A percentile compares a stretch with the other conserved stretches of the same genome.
Evolutionary conservation across 2,113 vertebrate species (phyloP).

Genomic region (Phodopus roborovskii): DNA sequence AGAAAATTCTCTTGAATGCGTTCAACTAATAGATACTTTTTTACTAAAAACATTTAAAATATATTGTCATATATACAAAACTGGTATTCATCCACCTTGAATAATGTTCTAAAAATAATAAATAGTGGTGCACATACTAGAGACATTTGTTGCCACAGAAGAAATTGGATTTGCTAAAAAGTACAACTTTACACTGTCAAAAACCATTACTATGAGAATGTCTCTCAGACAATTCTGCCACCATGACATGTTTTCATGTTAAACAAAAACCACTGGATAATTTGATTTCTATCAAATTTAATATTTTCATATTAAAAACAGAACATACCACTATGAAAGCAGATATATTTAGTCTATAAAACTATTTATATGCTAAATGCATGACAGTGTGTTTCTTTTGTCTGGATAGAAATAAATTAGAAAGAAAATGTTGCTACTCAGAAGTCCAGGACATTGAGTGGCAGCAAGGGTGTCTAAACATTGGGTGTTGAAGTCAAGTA

Average conservation of each 20-base stretch:
- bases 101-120: not conserved
- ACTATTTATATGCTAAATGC: not conserved
- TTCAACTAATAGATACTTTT: not conserved
- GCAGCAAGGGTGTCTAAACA: not conserved
- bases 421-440: not conserved
- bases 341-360: not conserved
- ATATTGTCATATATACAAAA: not conserved
- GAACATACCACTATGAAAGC: not conserved
- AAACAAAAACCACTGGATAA: not conserved
- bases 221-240: not conserved
- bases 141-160: not conserved
- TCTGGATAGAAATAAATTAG: slow-evolving; percentile 6
- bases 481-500: slow-evolving; percentile 41
- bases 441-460: not conserved
- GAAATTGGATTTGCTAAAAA: not conserved
- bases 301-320: slow-evolving; percentile 50
- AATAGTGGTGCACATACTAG: not conserved
- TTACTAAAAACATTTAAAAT: slow-evolving; percentile 8
- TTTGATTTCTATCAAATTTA: slow-evolving; percentile 6
- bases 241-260: not conserved
- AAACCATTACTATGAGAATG: not conserved
- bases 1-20: not conserved
- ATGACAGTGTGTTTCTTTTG: not conserved
- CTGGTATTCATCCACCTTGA: not conserved
- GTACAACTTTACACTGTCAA: not conserved